phyloP scores from a whole-genome alignment of 2,888 invertebrate genomes.

The Diplolepis rosae region DNA sequence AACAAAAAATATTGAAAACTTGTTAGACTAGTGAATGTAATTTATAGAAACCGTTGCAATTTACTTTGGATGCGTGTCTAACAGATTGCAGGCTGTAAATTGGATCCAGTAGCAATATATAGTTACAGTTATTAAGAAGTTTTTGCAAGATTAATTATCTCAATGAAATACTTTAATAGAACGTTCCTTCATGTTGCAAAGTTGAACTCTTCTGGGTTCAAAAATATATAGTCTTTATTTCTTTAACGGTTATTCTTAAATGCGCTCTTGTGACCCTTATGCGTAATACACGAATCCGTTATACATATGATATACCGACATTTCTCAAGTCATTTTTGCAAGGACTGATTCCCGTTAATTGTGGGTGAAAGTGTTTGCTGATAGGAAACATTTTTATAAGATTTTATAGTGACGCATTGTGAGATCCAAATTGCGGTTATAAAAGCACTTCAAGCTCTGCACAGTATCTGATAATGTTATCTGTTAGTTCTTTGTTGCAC shows the following conservation, averaged over 20 bases:
- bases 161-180: neutral
- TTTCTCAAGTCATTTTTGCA: neutral
- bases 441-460: constrained; percentile 5
- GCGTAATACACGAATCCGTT: neutral
- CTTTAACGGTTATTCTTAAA: neutral
- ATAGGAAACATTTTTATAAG: constrained; percentile 12
- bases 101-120: neutral
- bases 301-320: neutral
- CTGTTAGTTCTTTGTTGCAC: constrained; percentile 4
- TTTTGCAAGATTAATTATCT: neutral
- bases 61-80: neutral
- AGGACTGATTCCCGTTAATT: neutral
- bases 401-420: constrained; percentile 12
- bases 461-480: constrained; percentile 7
- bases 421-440: constrained; percentile 4
- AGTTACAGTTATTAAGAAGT: neutral
- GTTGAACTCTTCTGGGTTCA: neutral
- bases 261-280: neutral
- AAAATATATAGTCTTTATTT: neutral
- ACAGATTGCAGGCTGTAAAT: neutral
- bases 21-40: neutral
- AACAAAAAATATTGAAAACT: constrained; percentile 25
- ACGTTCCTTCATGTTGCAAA: neutral
- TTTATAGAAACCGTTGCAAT: constrained; percentile 15
- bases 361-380: constrained; percentile 5